These are phyloP conservation scores for Conus ventricosus DNA, from an alignment of 1,140 invertebrate species.

Conservation along the genomic window DNA sequence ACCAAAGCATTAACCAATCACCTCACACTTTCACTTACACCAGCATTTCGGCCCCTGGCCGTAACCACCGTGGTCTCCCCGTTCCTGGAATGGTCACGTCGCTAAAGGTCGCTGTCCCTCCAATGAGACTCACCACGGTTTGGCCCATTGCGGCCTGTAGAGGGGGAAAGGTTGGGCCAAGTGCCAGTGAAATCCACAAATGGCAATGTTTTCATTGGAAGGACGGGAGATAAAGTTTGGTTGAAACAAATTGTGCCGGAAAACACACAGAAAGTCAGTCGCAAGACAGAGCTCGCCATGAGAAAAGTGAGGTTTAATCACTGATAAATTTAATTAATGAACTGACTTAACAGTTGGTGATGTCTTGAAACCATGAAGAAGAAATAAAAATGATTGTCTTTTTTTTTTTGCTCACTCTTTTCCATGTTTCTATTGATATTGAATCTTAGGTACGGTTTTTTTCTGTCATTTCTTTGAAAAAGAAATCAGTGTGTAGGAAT, in stretches of 20 bases:
- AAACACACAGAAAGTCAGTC: conserved; percentile 2
- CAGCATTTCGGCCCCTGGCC: background rate
- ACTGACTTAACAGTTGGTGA: background rate
- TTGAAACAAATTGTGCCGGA: conserved; percentile 12
- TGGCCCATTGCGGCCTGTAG: conserved; percentile 6
- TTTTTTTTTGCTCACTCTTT: background rate
- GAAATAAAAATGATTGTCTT: too few relatives aligned
- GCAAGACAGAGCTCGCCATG: background rate
- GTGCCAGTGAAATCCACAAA: background rate
- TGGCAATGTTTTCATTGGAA: background rate
- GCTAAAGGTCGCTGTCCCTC: conserved; percentile 25
- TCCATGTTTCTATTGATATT: background rate
- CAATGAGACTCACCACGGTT: conserved; percentile 17
- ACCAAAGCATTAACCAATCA: background rate
- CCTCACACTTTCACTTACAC: background rate
- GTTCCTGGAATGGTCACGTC: conserved; percentile 26
- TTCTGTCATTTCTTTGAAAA: too few relatives aligned
- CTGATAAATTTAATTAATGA: background rate
- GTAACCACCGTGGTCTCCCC: background rate
- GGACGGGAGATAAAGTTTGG: background rate
- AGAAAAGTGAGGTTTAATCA: background rate
- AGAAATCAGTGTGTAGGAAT: background rate
- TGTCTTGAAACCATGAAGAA: background rate
- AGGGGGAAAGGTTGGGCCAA: background rate
- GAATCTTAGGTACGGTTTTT: background rate